Conservation (phyloP, 2,797 vertebrate species). For the Leptodactylus fallax region DNA sequence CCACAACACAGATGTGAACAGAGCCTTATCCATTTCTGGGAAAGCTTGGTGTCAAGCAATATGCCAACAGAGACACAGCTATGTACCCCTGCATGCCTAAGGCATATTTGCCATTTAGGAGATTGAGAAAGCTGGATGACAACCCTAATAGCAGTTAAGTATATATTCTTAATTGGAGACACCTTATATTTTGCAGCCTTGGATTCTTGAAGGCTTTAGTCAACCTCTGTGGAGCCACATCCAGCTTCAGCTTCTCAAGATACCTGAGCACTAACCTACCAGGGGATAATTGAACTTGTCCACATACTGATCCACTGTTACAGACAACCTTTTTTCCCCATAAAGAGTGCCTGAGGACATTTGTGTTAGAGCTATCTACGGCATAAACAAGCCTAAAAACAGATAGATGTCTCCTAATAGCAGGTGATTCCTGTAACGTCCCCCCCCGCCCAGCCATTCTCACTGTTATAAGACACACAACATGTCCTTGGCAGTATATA, state of each 20-base stretch:
- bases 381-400: constrained; percentile 51
- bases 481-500: constrained; percentile 54
- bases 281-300: constrained; percentile 49
- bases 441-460: neutral
- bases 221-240: neutral
- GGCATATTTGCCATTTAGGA: neutral
- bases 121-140: neutral
- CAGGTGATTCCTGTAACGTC: constrained; percentile 36
- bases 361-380: constrained; percentile 50
- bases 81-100: neutral
- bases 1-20: neutral
- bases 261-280: constrained; percentile 4
- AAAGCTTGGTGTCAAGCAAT: neutral
- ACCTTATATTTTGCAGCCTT: neutral
- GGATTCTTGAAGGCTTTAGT: constrained; percentile 12
- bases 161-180: neutral
- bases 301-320: constrained; percentile 39
- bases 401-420: constrained; percentile 46
- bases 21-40: neutral
- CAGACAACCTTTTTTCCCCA: constrained; percentile 46
- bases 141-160: neutral
- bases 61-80: neutral
- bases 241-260: neutral
- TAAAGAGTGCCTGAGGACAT: constrained; percentile 52
- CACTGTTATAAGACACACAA: constrained; percentile 21